Evolutionary conservation across 1,140 invertebrate genomes (phyloP).

Genomic region (Schlechtendalia chinensis): DNA sequence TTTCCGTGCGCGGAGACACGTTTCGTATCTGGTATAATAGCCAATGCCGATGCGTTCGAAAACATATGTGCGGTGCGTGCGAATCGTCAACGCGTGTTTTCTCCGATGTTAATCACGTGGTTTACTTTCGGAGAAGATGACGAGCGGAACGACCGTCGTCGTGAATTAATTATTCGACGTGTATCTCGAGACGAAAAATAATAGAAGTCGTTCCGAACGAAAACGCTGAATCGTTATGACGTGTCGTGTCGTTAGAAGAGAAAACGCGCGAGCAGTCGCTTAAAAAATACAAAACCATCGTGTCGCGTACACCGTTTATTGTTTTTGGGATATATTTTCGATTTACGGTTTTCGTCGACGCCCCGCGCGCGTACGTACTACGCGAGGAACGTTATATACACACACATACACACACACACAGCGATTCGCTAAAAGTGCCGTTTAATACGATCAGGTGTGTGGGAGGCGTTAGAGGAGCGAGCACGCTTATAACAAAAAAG

Average conservation of each 20-base stretch:
- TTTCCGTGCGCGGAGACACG: too few species aligned
- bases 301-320: background rate
- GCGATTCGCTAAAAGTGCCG: too few species aligned
- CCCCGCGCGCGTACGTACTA: too few species aligned
- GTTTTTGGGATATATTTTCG: background rate
- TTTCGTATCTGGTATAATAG: too few species aligned
- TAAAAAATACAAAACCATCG: constrained; percentile 23
- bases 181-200: constrained; percentile 26
- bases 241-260: constrained; percentile 34
- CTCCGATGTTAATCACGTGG: constrained; percentile 35
- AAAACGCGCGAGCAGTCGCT: background rate
- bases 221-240: constrained; percentile 17
- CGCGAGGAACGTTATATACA: too few species aligned
- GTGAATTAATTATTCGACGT: constrained; percentile 30
- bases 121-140: constrained; percentile 32
- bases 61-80: too few species aligned
- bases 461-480: too few species aligned
- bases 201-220: constrained; percentile 38
- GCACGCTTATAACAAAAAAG: too few species aligned
- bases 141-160: constrained; percentile 24
- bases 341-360: too few species aligned
- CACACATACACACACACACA: too few species aligned
- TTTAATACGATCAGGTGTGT: too few species aligned
- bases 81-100: constrained; percentile 25
- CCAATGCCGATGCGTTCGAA: too few species aligned